Evolutionary conservation across 64 coral and sea anemone species (phyloP), one percentile per base, ranked within the genome.

Genomic region (Montipora cactus): DNA sequence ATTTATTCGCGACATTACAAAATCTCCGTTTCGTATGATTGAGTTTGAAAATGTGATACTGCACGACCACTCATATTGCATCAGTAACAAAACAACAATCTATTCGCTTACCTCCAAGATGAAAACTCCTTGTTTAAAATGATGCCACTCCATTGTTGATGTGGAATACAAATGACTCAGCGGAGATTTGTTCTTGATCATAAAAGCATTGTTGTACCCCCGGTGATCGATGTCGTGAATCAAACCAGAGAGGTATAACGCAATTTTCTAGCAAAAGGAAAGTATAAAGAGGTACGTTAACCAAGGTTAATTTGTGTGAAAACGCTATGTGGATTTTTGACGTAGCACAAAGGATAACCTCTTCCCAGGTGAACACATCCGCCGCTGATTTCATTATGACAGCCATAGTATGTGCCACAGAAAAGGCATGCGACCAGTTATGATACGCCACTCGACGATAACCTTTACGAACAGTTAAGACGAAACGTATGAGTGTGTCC

Each of bases 81-180:
- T 37, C 37, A 37, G 37, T 37, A 37, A 37, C 37, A 2, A 37
- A 37, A 37, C 37, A 37, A 37, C 37, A 37, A 37, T 37, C 37
- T 37, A 75, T 9, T 75, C 13, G 12, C 59, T 49, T 88, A 99
- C 97, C 92, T 99, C 94, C 55, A 99, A 57, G 46, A 99, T 93
- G 61, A 96, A 99, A 3, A 99, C 74, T 57, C 93, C 95, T 81
- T 99, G 97, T 23, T 96, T 87, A 7, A 99, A 96, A 52, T 99
- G 97, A 62, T 99, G 97, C 92, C 97, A 85, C 67, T 99, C 97
- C 95, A 99, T 94, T 14, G 97, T 99, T 37, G 97, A 99, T 7
- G 92, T 96, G 10, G 95, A 81, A 77, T 99, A 99, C 49, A 99
- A 79, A 82, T 88, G 91, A 19, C 90, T 95, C 25, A 99, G 81